phyloP scores from a whole-genome alignment of 2,113 vertebrate genomes.

The Vanacampus margaritifer region DNA sequence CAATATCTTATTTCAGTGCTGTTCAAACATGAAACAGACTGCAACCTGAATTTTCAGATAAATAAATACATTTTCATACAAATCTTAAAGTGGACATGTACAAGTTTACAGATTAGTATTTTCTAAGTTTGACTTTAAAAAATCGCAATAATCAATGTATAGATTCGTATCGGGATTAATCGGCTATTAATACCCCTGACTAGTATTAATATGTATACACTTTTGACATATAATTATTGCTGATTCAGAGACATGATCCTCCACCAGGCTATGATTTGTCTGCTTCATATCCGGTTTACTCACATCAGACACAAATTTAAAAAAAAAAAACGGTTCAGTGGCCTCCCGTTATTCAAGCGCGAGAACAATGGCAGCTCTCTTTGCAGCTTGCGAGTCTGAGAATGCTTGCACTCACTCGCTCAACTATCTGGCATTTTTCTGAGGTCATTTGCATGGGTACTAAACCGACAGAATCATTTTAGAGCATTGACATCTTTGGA shows the following conservation, averaged over 20 bases:
- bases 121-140: too few relatives aligned
- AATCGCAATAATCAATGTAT: too few relatives aligned
- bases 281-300: conserved; percentile 45
- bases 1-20: too few relatives aligned
- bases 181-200: neutral
- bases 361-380: conserved; percentile 42
- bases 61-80: too few relatives aligned
- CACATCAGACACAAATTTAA: conserved; percentile 17
- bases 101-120: too few relatives aligned
- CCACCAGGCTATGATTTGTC: conserved; percentile 35
- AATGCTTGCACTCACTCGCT: neutral
- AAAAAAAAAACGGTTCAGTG: conserved; percentile 14
- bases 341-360: conserved; percentile 9
- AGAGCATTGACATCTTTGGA: neutral
- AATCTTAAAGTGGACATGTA: too few relatives aligned
- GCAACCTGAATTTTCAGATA: too few relatives aligned
- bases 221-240: conserved; percentile 24
- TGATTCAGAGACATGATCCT: conserved; percentile 25
- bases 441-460: conserved; percentile 18
- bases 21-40: too few relatives aligned
- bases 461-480: neutral
- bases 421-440: conserved; percentile 12
- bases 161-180: too few relatives aligned
- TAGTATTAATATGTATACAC: neutral
- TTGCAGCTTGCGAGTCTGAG: conserved; percentile 5